phyloP scores from a whole-genome alignment of 2,113 vertebrate species.

The Atrichornis clamosus region DNA sequence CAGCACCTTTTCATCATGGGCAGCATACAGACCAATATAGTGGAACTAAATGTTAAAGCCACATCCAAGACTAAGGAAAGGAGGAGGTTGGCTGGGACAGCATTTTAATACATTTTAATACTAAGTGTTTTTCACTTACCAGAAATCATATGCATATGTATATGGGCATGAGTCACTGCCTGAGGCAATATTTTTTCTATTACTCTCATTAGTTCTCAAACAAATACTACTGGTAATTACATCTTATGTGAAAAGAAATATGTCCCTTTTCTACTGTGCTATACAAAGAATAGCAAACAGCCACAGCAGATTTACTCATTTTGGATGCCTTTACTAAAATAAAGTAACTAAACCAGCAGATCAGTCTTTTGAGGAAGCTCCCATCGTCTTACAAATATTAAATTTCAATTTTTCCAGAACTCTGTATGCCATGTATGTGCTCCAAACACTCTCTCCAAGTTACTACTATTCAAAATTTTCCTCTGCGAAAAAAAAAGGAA shows the following conservation, averaged over 20 bases:
- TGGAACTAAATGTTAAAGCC: background rate
- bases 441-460: background rate
- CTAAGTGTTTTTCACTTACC: background rate
- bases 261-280: background rate
- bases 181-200: background rate
- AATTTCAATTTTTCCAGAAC: background rate
- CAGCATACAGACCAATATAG: background rate
- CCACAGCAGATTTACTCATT: background rate
- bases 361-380: background rate
- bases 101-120: background rate
- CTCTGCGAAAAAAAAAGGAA: background rate
- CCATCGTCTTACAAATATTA: background rate
- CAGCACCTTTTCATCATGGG: background rate
- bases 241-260: background rate
- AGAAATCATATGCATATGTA: background rate
- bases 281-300: background rate
- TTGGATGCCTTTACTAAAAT: background rate
- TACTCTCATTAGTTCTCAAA: background rate
- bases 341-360: background rate
- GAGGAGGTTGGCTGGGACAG: background rate
- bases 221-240: background rate
- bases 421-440: background rate
- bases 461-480: background rate
- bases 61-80: background rate
- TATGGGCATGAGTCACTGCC: background rate